These are phyloP conservation scores for Portunus trituberculatus DNA, from an alignment of 1,140 invertebrate genomes.

Conservation along the genomic window DNA sequence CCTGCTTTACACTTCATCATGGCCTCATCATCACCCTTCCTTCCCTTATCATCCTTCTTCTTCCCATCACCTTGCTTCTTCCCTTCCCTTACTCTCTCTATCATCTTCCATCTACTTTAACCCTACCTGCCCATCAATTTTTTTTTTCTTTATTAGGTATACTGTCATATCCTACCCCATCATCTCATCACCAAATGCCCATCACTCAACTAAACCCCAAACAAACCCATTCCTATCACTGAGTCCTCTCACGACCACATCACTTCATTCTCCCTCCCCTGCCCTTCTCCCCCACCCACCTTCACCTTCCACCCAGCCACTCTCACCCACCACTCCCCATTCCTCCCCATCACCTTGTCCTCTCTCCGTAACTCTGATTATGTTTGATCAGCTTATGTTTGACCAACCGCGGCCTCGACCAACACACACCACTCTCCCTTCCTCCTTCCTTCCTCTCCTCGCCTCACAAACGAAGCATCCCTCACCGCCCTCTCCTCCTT, in stretches of 20 bases:
- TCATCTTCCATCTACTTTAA: background rate
- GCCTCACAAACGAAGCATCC: background rate
- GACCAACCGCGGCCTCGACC: background rate
- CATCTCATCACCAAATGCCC: too few relatives aligned
- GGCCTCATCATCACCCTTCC: background rate
- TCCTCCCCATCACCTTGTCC: slow-evolving; percentile 13
- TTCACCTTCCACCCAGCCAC: too few relatives aligned
- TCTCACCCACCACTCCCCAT: background rate
- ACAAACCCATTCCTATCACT: too few relatives aligned
- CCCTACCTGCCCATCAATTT: background rate
- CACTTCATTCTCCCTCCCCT: too few relatives aligned
- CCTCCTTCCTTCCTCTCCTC: background rate
- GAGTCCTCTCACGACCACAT: too few relatives aligned
- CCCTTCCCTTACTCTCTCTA: too few relatives aligned
- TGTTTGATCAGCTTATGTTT: slow-evolving; percentile 1
- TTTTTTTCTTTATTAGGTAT: too few relatives aligned
- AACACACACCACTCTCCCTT: background rate
- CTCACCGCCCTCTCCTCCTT: background rate
- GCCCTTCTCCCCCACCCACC: too few relatives aligned
- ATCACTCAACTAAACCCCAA: too few relatives aligned
- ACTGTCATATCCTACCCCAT: too few relatives aligned
- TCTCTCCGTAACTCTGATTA: background rate
- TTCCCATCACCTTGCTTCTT: background rate
- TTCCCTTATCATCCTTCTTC: background rate
- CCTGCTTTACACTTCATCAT: too few relatives aligned